These are phyloP conservation scores for Andrena trimmerana DNA, from an alignment of 2,888 invertebrate species.

Conservation along the genomic window DNA sequence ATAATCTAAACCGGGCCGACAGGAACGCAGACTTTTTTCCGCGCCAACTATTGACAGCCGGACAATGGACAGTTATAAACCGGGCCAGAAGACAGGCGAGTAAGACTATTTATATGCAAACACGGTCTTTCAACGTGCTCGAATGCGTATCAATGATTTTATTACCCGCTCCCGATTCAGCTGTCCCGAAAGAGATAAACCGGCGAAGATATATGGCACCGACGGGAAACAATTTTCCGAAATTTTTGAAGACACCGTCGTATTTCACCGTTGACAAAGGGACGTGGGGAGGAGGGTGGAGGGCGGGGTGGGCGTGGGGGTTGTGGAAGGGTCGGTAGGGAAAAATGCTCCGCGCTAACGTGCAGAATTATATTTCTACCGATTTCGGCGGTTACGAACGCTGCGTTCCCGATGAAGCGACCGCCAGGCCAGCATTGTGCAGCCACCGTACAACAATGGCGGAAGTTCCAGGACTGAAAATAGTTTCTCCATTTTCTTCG, in stretches of 20 bases:
- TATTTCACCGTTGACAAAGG: conserved; percentile 46
- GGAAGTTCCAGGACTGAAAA: conserved; percentile 71
- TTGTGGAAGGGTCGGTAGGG: not conserved
- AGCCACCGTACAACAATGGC: conserved; percentile 55
- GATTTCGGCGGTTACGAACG: conserved; percentile 52
- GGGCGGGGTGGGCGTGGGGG: not conserved
- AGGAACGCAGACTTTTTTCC: conserved; percentile 1
- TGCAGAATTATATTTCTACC: conserved; percentile 52
- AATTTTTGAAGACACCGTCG: conserved; percentile 53
- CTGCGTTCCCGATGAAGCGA: conserved; percentile 52
- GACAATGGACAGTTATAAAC: conserved; percentile 50
- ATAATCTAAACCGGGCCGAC: conserved; percentile 18
- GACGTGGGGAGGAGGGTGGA: too few relatives aligned
- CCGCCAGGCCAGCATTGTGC: conserved; percentile 60
- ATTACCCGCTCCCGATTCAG: conserved; percentile 55
- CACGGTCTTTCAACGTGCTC: conserved; percentile 33
- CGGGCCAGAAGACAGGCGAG: conserved; percentile 32
- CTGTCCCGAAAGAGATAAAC: conserved; percentile 42
- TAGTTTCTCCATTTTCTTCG: conserved; percentile 78
- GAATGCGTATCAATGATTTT: conserved; percentile 55
- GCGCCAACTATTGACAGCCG: conserved; percentile 22
- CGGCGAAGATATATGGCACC: conserved; percentile 38
- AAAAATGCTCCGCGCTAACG: conserved; percentile 23
- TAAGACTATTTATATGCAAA: conserved; percentile 61
- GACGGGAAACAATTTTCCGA: conserved; percentile 48